Base-by-base conservation (phyloP, 2,888 invertebrate genomes). In the Aricia artaxerxes region DNA sequence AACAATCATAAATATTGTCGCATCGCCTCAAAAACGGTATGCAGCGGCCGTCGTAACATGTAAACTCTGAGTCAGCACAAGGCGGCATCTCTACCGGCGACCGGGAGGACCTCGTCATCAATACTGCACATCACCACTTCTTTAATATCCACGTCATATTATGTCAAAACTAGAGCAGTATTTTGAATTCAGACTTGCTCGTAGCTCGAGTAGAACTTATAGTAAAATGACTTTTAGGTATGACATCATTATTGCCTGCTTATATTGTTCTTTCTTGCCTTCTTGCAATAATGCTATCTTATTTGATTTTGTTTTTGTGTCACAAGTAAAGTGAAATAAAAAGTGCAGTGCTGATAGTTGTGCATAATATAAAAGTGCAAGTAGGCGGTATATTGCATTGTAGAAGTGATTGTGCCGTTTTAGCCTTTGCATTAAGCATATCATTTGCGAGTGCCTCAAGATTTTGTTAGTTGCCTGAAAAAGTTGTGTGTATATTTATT, bases 1-100 rank as follows among this genome's bases (percentile, higher is more conserved):
- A 95, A 95, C 98, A 98, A 95, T 98, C 97, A 96, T 97, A 97
- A 95, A 96, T 96, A 95, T 97, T 97, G 96, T 98, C 98, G 95
- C 98, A 98, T 90, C 97, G 96, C 87, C 96, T 96, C 84, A 95
- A 92, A 90, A 95, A 95, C 83, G 96, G 96, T 89, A 98, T 97
- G 95, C 98, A 98, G 89, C 95, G 95, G 83, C 95, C 94, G 88
- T 96, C 96, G 95, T 97, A 96, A 92, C 97, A 97, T 84, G 95
- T 95, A 93, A 97, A 97, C 91, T 97, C 95, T 83, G 95, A 95
- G 80, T 95, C 93, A 85, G 90, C 92, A 92, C 97, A 97, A 85
- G 89, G 86, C 35, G 86, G 84, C 69, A 82, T 84, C 81, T 87
- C 84, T 64, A 85, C 85, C 73, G 91, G 88, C n/a, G 90, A 89